These are phyloP conservation scores for Calyptommatus sinebrachiatus DNA, from an alignment of 2,113 vertebrate species.

Conservation along the genomic window DNA sequence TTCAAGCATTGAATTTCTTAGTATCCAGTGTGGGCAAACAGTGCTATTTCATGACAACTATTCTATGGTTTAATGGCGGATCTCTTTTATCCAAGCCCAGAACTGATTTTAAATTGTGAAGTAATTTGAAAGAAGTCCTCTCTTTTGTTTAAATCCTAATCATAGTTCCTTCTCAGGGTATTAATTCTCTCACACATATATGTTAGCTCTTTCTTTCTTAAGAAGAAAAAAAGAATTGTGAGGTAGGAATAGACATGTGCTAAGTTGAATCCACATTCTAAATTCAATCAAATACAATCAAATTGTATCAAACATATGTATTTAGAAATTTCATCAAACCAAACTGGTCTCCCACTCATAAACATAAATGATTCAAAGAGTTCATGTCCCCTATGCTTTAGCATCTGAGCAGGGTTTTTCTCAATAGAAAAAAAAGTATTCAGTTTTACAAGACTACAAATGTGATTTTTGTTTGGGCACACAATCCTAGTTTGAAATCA, in stretches of 20 bases:
- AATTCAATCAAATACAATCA: too few relatives aligned
- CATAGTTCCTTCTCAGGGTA: conserved; percentile 3
- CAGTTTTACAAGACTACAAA: not conserved
- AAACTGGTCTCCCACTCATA: too few relatives aligned
- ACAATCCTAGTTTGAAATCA: not conserved
- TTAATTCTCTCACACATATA: not conserved
- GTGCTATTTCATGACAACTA: not conserved
- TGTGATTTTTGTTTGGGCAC: too few relatives aligned
- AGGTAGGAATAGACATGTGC: too few relatives aligned
- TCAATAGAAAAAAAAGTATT: not conserved
- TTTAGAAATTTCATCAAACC: too few relatives aligned
- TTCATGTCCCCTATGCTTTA: too few relatives aligned
- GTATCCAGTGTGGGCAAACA: not conserved
- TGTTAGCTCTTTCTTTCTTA: too few relatives aligned
- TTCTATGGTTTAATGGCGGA: not conserved
- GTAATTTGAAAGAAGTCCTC: not conserved
- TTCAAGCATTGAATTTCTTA: not conserved
- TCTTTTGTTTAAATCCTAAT: conserved; percentile 18
- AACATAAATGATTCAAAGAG: too few relatives aligned
- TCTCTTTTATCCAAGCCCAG: not conserved
- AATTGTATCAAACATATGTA: too few relatives aligned
- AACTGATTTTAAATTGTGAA: conserved; percentile 2
- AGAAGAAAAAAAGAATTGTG: too few relatives aligned
- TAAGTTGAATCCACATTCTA: too few relatives aligned
- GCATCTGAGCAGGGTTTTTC: too few relatives aligned